Base-by-base conservation (phyloP, 2,888 invertebrate species). In the Drosophila niveifrons region DNA sequence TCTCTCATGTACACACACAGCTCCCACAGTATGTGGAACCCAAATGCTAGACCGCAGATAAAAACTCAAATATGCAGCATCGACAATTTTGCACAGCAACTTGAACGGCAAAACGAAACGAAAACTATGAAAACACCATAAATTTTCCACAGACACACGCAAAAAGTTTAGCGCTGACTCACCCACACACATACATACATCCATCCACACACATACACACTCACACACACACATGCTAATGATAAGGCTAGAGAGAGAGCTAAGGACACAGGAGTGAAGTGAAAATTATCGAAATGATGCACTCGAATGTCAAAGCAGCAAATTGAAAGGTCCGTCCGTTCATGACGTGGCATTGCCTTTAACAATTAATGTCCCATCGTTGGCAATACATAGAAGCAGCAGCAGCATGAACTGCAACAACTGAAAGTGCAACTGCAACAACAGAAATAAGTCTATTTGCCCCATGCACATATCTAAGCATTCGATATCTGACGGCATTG, bases 91-190 rank as follows among this genome's bases (percentile, higher is more conserved):
- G 58, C 71, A 55, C 74, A 77, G 72, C 70, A 55, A 69, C 73
- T 63, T 58, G 66, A 48, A 66, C 59, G 51, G 31, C 58, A 39
- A 58, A 39, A 48, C 52, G 67, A 72, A 61, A 73, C 63, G 61
- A 72, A 78, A 85, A 85, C 82, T 82, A 85, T 80, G 82, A 82
- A 82, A 84, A 83, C 73, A 80, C 80, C 80, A 83, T 83, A 80
- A 85, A 83, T 85, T 83, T 85, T 70, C 82, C 46, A 67, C 85
- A 85, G 85, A 69, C 72, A 66, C 63, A 61, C 36, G 56, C 65
- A 61, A 56, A 75, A 76, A 68, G 63, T 67, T 76, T 63, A 63
- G 43, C 62, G 63, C 68, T 75, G 67, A 72, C 59, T 67, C 67
- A 72, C 57, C 43, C 56, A 59, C 59, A 56, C 56, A 59, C n/a